Evolutionary conservation across 2,888 invertebrate species (phyloP), one percentile per base, ranked within the genome.

Genomic region (Sphinx pinastri): DNA sequence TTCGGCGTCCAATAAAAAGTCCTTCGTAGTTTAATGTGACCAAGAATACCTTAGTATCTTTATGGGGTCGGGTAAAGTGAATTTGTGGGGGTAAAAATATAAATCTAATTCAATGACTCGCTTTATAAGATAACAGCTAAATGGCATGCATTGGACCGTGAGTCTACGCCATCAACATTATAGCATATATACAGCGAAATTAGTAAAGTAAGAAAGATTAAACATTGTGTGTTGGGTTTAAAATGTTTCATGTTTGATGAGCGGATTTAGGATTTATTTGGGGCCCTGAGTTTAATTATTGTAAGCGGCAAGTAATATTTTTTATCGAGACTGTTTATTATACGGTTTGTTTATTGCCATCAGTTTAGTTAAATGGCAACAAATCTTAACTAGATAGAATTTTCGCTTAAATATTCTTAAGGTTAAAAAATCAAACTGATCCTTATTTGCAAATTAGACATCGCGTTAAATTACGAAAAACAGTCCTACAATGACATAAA

Each of bases 161-260:
- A 80, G 74, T 78, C 70, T 67, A 68, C 54, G 60, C 47, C 47
- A 19, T 16, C 49, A 63, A 63, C 16, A 63, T 49, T 16, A 74
- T 71, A 81, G 84, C 82, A 55, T 80, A 87, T 86, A 68, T 88
- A 88, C 88, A 87, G 88, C 88, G 75, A 77, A 79, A 79, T 78
- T 55, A 19, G 38, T n/a, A 45, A 16, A 55, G n/a, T 55, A 57
- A 57, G 19, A 14, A n/a, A 57, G 38, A 68, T 54, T 68, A 2
- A 68, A 63, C 19, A 49, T 63, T 49, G 55, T 19, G 55, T 55
- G 19, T 55, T 55, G 19, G 19, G n/a, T 19, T 63, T 47, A 16
- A 10, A n/a, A 49, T 5, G 19, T n/a, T 25, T 38, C 19, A 6
- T 45, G 38, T 60, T 6, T 13, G 19, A 19, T 19, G 47, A 8